Base-by-base conservation (phyloP, 2,797 vertebrate species). In the Smutsia temminckii region DNA sequence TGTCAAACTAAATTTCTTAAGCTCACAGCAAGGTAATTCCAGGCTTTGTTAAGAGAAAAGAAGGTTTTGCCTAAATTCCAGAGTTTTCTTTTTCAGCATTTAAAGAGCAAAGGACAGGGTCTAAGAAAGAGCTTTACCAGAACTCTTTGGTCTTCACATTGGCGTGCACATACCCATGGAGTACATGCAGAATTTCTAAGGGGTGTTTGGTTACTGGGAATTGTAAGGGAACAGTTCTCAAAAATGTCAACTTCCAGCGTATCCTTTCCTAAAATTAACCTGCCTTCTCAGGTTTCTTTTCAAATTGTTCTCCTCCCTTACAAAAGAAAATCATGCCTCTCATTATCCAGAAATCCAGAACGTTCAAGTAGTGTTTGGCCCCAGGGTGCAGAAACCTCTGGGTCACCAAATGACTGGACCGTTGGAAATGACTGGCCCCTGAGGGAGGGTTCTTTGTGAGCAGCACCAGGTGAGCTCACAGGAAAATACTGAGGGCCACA, bases 21-120 rank as follows among this genome's bases (percentile, higher is more conserved):
- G 42, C 90, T 96, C 95, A 96, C 80, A 95, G 93, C 32, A 88
- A 92, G 90, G 88, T 89, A 89, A 96, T 96, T 92, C 88, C 85
- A 93, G 81, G 85, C 74, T 97, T 95, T 93, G 57, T 94, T 91
- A 87, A 91, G 66, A 92, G 55, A 81, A 91, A 89, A 94, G 71
- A 46, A 16, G 25, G 46, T 89, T 69, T 98, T 97, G 92, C 63
- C 42, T 93, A 66, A 90, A 85, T 94, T 95, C 93, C 89, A 97
- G 93, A 87, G 32, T 88, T 81, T 92, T 94, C 96, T 89, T 96
- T 96, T 91, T 80, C 87, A 93, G 55, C 85, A 40, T 83, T 83
- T 91, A 74, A 85, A 83, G 85, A 95, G 80, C 51, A 55, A 91
- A 79, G 11, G 40, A 61, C 14, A 5, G 37, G 51, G 51, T 46